These are phyloP conservation scores for Thryonomys swinderianus DNA, from an alignment of 2,113 vertebrate species.

Conservation along the genomic window DNA sequence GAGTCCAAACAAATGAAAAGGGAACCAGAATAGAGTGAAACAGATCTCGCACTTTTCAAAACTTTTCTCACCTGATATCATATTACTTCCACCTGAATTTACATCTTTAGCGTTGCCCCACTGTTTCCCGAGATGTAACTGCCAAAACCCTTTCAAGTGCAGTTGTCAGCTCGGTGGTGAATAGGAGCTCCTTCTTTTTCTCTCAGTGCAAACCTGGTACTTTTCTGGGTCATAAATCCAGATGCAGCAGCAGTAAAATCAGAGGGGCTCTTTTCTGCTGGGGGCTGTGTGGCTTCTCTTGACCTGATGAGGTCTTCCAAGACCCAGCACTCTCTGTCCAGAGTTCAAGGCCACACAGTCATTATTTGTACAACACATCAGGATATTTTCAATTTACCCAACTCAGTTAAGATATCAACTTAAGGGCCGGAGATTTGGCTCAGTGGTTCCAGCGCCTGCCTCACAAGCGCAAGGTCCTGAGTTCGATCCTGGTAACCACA, in stretches of 20 bases:
- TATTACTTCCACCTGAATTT: background rate
- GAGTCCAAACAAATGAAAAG: background rate
- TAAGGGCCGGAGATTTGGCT: too few species aligned
- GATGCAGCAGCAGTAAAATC: background rate
- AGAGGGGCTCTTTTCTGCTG: background rate
- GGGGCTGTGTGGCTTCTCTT: background rate
- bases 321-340: background rate
- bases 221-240: background rate
- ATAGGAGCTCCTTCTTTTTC: background rate
- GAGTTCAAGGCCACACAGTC: background rate
- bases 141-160: background rate
- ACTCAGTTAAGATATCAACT: constrained; percentile 4
- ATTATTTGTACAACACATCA: background rate
- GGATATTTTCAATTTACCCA: background rate
- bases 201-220: background rate
- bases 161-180: background rate
- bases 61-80: background rate
- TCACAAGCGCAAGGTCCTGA: too few species aligned
- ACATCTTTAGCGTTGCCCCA: background rate
- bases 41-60: background rate
- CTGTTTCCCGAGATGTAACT: background rate
- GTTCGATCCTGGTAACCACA: too few species aligned
- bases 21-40: background rate
- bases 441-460: too few species aligned
- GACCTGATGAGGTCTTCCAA: background rate